Base-by-base conservation (phyloP, 2,113 vertebrate species). In the Brachypodius melanocephalos region DNA sequence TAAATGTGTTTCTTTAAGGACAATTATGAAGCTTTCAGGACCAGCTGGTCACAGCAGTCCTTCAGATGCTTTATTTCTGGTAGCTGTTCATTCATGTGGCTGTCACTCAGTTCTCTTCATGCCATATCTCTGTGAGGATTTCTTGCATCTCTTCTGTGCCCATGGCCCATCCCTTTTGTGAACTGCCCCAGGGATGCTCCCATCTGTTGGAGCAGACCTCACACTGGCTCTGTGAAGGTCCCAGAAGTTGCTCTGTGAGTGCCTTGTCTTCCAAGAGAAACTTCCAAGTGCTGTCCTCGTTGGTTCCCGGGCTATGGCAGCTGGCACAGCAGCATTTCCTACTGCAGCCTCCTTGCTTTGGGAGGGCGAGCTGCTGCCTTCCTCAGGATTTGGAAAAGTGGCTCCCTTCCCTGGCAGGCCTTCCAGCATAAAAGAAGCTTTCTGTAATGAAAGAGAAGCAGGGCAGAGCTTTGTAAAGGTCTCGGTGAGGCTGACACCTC, bases 391-490 rank as follows among this genome's bases (percentile, higher is more conserved):
- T 71, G 55, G 66, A 73, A 48, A 79, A 75, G 55, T 58, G 36
- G 5, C 29, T 79, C 36, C 43, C 46, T 81, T 88, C 63, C 67
- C 48, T 83, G 69, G 48, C 52, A 94, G 74, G 31, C 69, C 48
- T 81, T 62, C 18, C 57, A 51, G 62, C 16, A 26, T 10, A 25
- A 55, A 57, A 85, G 55, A 26, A 83, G 63, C 13, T 84, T 69
- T 86, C 43, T 83, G 52, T 77, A 86, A 71, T 12, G 21, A 87
- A 84, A 48, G 10, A 63, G 67, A 63, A 62, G 34, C 45, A 36
- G 76, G 74, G 72, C 87, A 88, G 85, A 49, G 68, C 76, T 96
- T 32, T 78, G 63, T 26, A 88, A 81, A 95, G 95, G 95, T 95
- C 90, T 67, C 57, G 0, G 2, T 4, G 61, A 91, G 88, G 8